phyloP scores from a whole-genome alignment of 2,797 vertebrate genomes.

The Anomalospiza imberbis region DNA sequence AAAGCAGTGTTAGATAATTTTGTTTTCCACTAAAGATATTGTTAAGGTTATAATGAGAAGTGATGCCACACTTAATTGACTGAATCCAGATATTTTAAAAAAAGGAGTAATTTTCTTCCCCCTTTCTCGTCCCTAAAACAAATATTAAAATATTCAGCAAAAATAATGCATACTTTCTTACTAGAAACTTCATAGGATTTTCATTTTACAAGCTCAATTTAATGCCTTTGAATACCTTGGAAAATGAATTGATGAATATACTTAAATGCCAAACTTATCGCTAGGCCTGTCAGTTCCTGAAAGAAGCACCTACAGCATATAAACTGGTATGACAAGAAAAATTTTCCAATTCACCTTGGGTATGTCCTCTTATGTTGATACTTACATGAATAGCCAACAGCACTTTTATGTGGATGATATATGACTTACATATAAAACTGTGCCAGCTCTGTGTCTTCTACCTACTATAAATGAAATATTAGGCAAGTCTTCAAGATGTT shows the following conservation, averaged over 20 bases:
- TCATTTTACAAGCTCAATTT: neutral
- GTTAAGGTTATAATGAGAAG: neutral
- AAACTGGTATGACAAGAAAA: neutral
- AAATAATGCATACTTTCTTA: neutral
- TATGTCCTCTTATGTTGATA: constrained; percentile 9
- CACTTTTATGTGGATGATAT: neutral
- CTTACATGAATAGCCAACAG: constrained; percentile 5
- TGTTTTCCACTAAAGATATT: neutral
- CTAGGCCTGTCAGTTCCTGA: neutral
- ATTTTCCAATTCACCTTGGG: constrained; percentile 37
- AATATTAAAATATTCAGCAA: neutral
- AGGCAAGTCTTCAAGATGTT: neutral
- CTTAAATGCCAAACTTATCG: neutral
- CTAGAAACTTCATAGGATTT: neutral
- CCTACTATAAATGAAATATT: constrained; percentile 15
- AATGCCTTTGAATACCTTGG: neutral
- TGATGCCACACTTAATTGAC: neutral
- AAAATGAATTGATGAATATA: neutral
- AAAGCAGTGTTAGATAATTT: neutral
- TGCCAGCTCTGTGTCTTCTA: neutral
- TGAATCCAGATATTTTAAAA: neutral
- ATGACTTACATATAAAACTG: constrained; percentile 19
- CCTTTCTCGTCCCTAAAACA: neutral
- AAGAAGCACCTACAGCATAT: neutral
- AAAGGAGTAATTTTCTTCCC: neutral